A percentile compares a stretch with the other conserved stretches of the same genome.
phyloP scores from a whole-genome alignment of 2,113 vertebrate species.

The Ibidorhyncha struthersii region DNA sequence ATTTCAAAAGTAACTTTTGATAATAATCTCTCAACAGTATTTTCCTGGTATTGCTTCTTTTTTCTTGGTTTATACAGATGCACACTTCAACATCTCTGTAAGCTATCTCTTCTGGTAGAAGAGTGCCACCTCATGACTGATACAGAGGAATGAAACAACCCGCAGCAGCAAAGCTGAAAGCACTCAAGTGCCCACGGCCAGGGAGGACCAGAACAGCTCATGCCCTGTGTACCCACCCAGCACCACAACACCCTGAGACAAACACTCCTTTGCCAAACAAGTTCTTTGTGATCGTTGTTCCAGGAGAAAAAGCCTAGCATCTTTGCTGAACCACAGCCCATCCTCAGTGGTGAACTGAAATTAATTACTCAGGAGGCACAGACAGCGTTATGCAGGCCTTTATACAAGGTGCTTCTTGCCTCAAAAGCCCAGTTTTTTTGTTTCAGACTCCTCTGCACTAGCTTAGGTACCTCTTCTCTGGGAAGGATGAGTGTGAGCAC shows the following conservation, averaged over 20 bases:
- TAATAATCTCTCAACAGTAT: not conserved
- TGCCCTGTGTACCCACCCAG: not conserved
- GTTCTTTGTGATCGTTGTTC: not conserved
- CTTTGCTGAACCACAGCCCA: not conserved
- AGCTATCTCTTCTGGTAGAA: constrained; percentile 29
- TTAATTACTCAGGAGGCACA: not conserved
- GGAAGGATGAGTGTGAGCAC: not conserved
- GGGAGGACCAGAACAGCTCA: not conserved
- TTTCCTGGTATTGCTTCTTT: not conserved
- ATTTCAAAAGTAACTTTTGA: not conserved
- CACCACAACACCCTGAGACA: not conserved
- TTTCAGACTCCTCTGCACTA: not conserved
- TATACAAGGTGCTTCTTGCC: not conserved
- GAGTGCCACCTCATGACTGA: constrained; percentile 62
- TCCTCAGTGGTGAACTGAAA: not conserved
- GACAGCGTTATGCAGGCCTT: not conserved
- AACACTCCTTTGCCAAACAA: not conserved
- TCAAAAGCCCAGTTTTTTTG: not conserved
- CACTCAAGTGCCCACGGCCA: too few relatives aligned
- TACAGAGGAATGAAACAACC: not conserved
- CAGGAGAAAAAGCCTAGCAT: not conserved
- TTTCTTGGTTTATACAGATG: not conserved
- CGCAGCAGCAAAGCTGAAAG: not conserved
- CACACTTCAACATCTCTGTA: not conserved
- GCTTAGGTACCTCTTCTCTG: not conserved